phyloP scores from a whole-genome alignment of 2,113 vertebrate genomes.

The Anhinga anhinga region DNA sequence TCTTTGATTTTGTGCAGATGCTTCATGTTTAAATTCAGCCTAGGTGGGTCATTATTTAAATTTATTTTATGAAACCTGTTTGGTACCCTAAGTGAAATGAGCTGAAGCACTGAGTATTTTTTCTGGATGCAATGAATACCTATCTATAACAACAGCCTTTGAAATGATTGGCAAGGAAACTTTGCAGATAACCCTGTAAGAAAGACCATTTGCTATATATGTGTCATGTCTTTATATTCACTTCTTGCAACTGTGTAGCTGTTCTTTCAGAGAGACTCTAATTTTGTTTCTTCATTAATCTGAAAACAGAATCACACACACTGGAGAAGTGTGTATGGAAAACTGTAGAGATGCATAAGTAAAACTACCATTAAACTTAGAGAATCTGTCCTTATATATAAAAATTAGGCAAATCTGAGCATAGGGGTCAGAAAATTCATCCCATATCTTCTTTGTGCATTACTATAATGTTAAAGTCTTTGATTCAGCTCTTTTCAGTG shows the following conservation, averaged over 20 bases:
- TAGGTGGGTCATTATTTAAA: not conserved
- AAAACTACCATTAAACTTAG: not conserved
- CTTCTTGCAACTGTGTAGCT: not conserved
- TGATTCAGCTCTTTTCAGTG: not conserved
- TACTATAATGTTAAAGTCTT: not conserved
- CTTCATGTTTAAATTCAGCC: not conserved
- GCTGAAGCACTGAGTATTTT: not conserved
- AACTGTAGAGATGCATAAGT: not conserved
- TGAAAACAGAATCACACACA: not conserved
- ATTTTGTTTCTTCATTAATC: not conserved
- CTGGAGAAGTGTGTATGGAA: not conserved
- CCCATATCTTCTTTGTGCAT: not conserved
- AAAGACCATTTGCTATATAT: not conserved
- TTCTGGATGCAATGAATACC: not conserved
- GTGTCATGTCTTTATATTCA: not conserved
- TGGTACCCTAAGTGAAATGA: not conserved
- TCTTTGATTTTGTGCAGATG: not conserved
- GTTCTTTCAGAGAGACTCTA: not conserved
- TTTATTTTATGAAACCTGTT: not conserved
- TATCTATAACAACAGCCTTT: not conserved
- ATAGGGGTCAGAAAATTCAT: not conserved
- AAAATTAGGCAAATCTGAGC: not conserved
- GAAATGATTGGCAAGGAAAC: not conserved
- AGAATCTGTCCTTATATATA: not conserved
- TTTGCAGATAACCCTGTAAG: not conserved